Percentiles rank a stretch among this genome's conserved stretches.
These are phyloP conservation scores for Pachydiplax longipennis DNA, from an alignment of 2,888 invertebrate genomes.

Conservation along the genomic window DNA sequence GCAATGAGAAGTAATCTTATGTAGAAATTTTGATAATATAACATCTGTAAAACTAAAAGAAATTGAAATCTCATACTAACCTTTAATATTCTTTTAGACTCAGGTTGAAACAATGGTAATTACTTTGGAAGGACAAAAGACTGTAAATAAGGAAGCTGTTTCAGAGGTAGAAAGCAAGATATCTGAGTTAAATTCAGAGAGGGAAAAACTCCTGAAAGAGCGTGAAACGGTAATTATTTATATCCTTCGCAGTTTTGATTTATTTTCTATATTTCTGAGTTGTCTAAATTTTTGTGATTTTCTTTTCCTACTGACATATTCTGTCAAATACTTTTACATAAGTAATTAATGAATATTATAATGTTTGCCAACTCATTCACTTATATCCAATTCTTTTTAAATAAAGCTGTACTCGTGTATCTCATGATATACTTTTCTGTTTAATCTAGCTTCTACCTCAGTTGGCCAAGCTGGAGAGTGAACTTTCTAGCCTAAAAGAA, in stretches of 20 bases:
- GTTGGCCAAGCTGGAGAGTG: slow-evolving; percentile 1
- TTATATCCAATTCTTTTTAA: too few relatives aligned
- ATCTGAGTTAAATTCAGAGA: neutral
- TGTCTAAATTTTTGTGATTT: neutral
- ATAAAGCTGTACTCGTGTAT: too few relatives aligned
- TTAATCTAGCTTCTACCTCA: neutral
- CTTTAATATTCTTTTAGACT: neutral
- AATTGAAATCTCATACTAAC: too few relatives aligned
- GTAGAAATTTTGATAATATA: too few relatives aligned
- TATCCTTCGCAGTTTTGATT: neutral
- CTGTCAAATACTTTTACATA: too few relatives aligned
- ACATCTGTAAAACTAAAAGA: too few relatives aligned
- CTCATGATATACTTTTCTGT: neutral
- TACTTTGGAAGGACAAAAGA: slow-evolving; percentile 12
- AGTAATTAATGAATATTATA: too few relatives aligned
- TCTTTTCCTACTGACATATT: neutral
- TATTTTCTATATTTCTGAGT: neutral
- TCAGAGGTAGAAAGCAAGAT: slow-evolving; percentile 1
- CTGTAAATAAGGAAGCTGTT: slow-evolving; percentile 7
- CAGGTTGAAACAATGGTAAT: slow-evolving; percentile 15
- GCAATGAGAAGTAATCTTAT: too few relatives aligned
- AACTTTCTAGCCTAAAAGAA: neutral
- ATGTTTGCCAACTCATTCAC: too few relatives aligned
- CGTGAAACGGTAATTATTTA: slow-evolving; percentile 47
- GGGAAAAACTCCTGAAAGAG: slow-evolving; percentile 44